Evolutionary conservation across 2,888 invertebrate genomes (phyloP).

Genomic region (Mechanitis messenoides): DNA sequence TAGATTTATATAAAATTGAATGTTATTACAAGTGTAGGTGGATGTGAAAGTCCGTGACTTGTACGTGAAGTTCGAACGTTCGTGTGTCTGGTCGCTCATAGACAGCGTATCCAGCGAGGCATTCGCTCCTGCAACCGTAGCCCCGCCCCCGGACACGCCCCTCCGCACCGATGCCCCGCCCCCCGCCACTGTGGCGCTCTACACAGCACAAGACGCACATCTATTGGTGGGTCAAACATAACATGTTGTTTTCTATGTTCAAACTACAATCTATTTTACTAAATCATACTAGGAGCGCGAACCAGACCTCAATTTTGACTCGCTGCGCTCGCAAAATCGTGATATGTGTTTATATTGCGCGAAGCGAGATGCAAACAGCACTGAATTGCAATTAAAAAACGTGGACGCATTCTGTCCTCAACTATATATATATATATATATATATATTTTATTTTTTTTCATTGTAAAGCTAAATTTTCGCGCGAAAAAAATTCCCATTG

Average conservation of each 20-base stretch:
- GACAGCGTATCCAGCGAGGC: constrained; percentile 78
- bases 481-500: too few species aligned
- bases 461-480: too few species aligned
- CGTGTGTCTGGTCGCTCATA: constrained; percentile 86
- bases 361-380: too few species aligned
- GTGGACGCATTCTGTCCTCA: too few species aligned
- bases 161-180: constrained; percentile 35
- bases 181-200: constrained; percentile 43
- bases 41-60: constrained; percentile 79
- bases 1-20: not conserved
- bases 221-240: constrained; percentile 41
- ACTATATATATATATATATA: too few species aligned
- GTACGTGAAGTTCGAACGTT: constrained; percentile 87
- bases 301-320: too few species aligned
- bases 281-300: too few species aligned
- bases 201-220: constrained; percentile 52
- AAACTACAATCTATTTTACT: too few species aligned
- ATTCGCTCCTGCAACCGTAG: constrained; percentile 43
- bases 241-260: not conserved
- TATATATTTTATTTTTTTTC: too few species aligned
- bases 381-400: too few species aligned
- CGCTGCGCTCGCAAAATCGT: too few species aligned
- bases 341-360: too few species aligned
- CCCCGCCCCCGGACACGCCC: constrained; percentile 37
- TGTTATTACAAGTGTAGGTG: constrained; percentile 40